Evolutionary conservation across 2,113 vertebrate genomes (phyloP), one percentile per base, ranked within the genome.

Genomic region (Heliornis fulica): DNA sequence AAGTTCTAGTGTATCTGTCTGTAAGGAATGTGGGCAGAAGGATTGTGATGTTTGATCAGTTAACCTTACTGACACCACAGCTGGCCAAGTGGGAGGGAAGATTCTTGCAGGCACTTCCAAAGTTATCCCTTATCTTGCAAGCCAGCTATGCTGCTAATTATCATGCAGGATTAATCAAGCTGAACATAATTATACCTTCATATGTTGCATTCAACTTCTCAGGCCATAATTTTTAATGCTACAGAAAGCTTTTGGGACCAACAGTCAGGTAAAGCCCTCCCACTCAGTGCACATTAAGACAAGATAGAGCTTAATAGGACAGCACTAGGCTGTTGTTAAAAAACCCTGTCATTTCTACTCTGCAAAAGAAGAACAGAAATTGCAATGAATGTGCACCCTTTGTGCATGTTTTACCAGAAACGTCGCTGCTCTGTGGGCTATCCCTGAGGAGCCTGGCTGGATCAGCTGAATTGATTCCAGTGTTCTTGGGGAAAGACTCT

Each of bases 181-280:
- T 66, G 50, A 93, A 90, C 46, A 48, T 79, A 90, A 87, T 93
- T 72, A 72, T 19, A 90, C 18, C 34, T 80, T 83, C 34, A 76
- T 3, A 8, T 31, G 46, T 46, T 69, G 46, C 32, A 45, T 59
- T 45, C 50, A 86, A 46, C 56, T 74, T 85, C 71, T 77, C 68
- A 86, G 38, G 43, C 23, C 54, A 21, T 71, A 74, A 86, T 86
- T 93, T 82, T 77, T 82, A 88, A 79, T 68, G 54, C 64, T 70
- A 63, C 29, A 0, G 0, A 80, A 83, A 70, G 74, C 32, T 87
- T 94, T 77, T 6, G 38, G 34, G 79, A 90, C 56, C 41, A 91
- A 53, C 40, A 78, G 63, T 53, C 45, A 89, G 59, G 63, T 87
- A 53, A 76, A 90, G 43, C 56, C 20, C 53, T 74, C 54, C 36